Conservation (phyloP, 1,140 invertebrate genomes). For the Chlorops oryzae region DNA sequence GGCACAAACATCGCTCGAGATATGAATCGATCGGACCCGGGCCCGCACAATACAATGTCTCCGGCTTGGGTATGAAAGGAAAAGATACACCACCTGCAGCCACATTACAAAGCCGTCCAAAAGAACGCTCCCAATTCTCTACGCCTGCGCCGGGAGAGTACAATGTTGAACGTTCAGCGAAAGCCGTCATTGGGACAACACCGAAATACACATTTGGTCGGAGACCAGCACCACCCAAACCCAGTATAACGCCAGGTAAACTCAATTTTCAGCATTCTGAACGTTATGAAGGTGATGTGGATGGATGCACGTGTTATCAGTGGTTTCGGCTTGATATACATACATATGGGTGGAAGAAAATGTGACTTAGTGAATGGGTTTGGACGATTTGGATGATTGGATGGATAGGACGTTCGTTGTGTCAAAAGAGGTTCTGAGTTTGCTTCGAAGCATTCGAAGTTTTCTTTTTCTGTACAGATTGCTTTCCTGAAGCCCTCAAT, state of each 20-base stretch:
- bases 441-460: too few species aligned
- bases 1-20: slow-evolving; percentile 57
- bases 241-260: slow-evolving; percentile 48
- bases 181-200: slow-evolving; percentile 58
- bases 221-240: slow-evolving; percentile 35
- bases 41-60: slow-evolving; percentile 79
- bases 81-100: slow-evolving; percentile 56
- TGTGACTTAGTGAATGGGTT: not conserved
- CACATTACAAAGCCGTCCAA: slow-evolving; percentile 70
- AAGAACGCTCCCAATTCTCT: slow-evolving; percentile 62
- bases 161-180: slow-evolving; percentile 66
- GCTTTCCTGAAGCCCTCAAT: too few species aligned
- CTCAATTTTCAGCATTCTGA: not conserved
- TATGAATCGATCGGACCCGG: slow-evolving; percentile 65
- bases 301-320: not conserved
- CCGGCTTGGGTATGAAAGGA: slow-evolving; percentile 76
- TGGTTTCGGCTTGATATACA: not conserved
- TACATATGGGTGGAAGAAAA: not conserved
- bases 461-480: too few species aligned
- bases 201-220: slow-evolving; percentile 59
- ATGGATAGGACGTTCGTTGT: too few species aligned
- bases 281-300: not conserved
- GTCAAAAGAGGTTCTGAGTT: too few species aligned
- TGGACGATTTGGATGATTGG: not conserved
- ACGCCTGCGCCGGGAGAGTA: slow-evolving; percentile 81